Conservation (phyloP, 2,888 invertebrate genomes). For the Brachylomia viminalis region DNA sequence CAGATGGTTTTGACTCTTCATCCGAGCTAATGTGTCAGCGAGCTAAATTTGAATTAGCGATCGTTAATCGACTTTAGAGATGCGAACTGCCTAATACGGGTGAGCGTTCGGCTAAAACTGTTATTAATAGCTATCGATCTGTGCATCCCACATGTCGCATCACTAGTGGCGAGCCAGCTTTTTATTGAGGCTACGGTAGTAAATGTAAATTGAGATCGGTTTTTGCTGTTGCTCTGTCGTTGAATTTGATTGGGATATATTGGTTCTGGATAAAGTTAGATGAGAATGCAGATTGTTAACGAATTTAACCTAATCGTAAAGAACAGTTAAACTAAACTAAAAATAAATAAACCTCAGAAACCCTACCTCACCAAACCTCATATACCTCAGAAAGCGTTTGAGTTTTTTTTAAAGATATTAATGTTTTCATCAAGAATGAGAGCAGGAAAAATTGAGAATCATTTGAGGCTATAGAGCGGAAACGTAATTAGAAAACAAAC, state of each 20-base stretch:
- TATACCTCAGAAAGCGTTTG: background rate
- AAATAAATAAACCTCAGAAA: no score
- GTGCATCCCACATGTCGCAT: conserved; percentile 51
- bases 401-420: background rate
- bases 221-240: conserved; percentile 37
- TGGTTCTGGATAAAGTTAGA: conserved; percentile 14
- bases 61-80: conserved; percentile 76
- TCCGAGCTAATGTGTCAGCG: conserved; percentile 72
- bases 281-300: conserved; percentile 13
- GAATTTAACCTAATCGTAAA: background rate
- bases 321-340: background rate
- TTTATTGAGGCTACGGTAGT: conserved; percentile 47
- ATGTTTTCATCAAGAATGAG: background rate
- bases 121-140: conserved; percentile 71
- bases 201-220: conserved; percentile 41
- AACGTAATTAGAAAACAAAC: conserved; percentile 5
- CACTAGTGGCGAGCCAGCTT: conserved; percentile 34
- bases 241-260: conserved; percentile 32
- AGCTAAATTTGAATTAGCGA: conserved; percentile 75
- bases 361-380: no score
- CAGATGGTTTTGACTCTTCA: conserved; percentile 66
- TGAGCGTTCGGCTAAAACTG: conserved; percentile 71
- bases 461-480: background rate
- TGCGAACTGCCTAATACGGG: conserved; percentile 69
- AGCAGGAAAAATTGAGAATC: background rate